Evolutionary conservation across 2,113 vertebrate species (phyloP).

Genomic region (Hiodon alosoides): DNA sequence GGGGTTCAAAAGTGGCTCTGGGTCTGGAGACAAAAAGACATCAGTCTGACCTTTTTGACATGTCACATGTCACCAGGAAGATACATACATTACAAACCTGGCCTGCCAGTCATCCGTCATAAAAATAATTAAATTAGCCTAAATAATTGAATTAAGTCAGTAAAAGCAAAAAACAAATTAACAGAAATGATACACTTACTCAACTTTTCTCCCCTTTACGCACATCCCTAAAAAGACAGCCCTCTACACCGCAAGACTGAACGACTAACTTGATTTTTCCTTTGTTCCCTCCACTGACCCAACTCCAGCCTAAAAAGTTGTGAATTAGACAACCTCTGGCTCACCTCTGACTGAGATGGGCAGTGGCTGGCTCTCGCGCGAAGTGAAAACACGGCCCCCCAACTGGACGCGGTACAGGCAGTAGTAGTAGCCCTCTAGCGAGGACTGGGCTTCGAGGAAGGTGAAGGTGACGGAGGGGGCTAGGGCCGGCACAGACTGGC

Average conservation of each 20-base stretch:
- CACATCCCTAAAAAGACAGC: no score
- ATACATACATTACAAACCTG: background rate
- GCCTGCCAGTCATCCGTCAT: background rate
- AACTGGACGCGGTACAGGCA: slow-evolving; percentile 64
- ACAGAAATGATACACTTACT: no score
- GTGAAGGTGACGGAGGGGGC: slow-evolving; percentile 55
- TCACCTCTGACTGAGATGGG: slow-evolving; percentile 62
- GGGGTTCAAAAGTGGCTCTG: slow-evolving; percentile 59
- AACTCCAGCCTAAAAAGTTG: background rate
- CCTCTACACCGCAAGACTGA: no score
- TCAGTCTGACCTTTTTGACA: no score
- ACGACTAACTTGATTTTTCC: no score
- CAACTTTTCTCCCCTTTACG: no score
- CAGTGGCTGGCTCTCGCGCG: slow-evolving; percentile 62
- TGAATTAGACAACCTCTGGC: background rate
- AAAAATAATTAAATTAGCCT: background rate
- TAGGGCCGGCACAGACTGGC: slow-evolving; percentile 61
- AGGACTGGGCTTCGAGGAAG: slow-evolving; percentile 57
- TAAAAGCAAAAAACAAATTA: no score
- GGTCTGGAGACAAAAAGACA: slow-evolving; percentile 41
- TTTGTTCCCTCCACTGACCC: background rate
- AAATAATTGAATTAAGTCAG: no score
- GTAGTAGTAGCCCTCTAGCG: slow-evolving; percentile 67
- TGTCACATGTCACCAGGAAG: background rate
- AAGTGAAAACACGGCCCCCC: slow-evolving; percentile 59